Evolutionary conservation across 2,797 vertebrate genomes (phyloP).

Genomic region (Gadopsis bispinosus): DNA sequence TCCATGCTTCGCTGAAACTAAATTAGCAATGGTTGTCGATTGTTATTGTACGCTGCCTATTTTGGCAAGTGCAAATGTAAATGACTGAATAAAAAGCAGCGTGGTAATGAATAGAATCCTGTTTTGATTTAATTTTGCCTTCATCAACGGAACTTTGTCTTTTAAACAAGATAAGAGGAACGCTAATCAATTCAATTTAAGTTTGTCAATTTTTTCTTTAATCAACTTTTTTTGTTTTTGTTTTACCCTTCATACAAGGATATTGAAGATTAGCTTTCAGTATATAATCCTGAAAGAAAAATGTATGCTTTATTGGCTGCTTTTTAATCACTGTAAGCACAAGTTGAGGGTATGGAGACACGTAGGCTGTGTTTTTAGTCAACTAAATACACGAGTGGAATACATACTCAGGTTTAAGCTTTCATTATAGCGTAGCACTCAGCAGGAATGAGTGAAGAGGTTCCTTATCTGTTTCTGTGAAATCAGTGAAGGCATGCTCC

Average conservation of each 20-base stretch:
- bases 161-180: slow-evolving; percentile 27
- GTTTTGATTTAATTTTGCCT: slow-evolving; percentile 18
- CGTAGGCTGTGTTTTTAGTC: slow-evolving; percentile 12
- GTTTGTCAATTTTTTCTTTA: neutral
- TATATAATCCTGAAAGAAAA: neutral
- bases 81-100: neutral
- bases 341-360: neutral
- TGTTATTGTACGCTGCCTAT: neutral
- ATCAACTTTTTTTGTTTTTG: slow-evolving; percentile 16
- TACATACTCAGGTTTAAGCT: slow-evolving; percentile 7
- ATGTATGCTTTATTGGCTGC: neutral
- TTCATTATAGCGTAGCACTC: slow-evolving; percentile 5
- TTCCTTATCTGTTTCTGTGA: slow-evolving; percentile 28
- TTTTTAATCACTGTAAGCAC: slow-evolving; percentile 2
- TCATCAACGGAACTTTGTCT: slow-evolving; percentile 23
- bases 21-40: neutral
- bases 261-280: slow-evolving; percentile 16
- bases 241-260: slow-evolving; percentile 34
- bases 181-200: slow-evolving; percentile 31
- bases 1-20: neutral
- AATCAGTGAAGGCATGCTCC: slow-evolving; percentile 10
- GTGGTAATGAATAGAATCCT: neutral
- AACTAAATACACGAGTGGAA: slow-evolving; percentile 6
- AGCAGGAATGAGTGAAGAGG: slow-evolving; percentile 12
- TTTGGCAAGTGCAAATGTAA: neutral